Conservation (phyloP, 2,797 vertebrate genomes). For the Schizopygopsis pylzovi region DNA sequence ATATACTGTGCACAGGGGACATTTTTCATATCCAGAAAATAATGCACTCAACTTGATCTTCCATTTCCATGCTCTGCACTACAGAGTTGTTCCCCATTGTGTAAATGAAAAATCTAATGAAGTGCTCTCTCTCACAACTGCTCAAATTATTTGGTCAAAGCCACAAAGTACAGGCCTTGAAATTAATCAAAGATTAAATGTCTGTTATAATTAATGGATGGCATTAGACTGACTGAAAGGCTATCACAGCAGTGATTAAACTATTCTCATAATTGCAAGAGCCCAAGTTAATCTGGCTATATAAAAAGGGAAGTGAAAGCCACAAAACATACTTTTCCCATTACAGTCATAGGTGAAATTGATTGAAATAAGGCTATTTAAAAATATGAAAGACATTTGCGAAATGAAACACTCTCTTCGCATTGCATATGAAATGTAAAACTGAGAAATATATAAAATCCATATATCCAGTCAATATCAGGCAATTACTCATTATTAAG, state of each 20-base stretch:
- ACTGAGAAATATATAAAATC: slow-evolving; percentile 26
- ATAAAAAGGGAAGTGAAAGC: slow-evolving; percentile 44
- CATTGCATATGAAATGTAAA: slow-evolving; percentile 55
- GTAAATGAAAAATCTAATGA: not conserved
- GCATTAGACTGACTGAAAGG: slow-evolving; percentile 63
- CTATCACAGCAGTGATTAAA: slow-evolving; percentile 66
- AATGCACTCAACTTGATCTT: not conserved
- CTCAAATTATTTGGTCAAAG: slow-evolving; percentile 16
- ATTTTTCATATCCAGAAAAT: not conserved
- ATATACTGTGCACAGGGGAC: not conserved
- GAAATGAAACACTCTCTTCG: not conserved
- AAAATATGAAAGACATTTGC: not conserved
- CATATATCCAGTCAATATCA: slow-evolving; percentile 14
- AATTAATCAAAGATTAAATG: slow-evolving; percentile 68
- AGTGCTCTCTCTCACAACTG: slow-evolving; percentile 2
- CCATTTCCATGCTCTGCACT: not conserved
- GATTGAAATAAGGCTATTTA: not conserved
- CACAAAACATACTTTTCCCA: not conserved
- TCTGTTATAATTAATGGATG: slow-evolving; percentile 65
- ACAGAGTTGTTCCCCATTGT: not conserved
- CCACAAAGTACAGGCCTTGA: slow-evolving; percentile 50
- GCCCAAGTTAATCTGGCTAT: slow-evolving; percentile 61
- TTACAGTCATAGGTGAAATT: not conserved
- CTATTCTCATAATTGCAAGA: slow-evolving; percentile 64
- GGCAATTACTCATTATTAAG: slow-evolving; percentile 33